Evolutionary conservation across 2,113 vertebrate species (phyloP).

Genomic region (Gadus chalcogrammus): DNA sequence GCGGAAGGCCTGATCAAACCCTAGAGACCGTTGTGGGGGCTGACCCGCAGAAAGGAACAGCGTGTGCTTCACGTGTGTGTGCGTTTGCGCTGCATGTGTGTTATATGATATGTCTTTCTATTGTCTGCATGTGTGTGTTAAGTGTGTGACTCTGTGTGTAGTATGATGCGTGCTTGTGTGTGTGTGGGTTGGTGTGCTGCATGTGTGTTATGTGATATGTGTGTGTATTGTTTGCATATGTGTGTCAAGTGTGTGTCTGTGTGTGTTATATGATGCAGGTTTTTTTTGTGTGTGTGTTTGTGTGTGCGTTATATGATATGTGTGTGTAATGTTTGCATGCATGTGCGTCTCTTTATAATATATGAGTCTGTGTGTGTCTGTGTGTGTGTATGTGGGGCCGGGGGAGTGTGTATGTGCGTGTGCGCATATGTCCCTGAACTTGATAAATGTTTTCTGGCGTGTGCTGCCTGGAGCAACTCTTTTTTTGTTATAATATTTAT

Average conservation of each 20-base stretch:
- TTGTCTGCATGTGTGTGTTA: neutral
- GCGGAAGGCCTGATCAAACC: constrained; percentile 54
- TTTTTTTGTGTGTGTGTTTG: neutral
- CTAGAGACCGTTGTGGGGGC: constrained; percentile 39
- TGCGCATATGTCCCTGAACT: neutral
- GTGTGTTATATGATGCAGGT: neutral
- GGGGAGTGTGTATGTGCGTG: neutral
- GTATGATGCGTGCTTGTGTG: neutral
- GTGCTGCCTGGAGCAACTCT: constrained; percentile 28
- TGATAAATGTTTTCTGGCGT: neutral
- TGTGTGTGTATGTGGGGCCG: neutral
- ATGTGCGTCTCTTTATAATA: neutral
- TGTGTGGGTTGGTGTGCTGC: constrained; percentile 16
- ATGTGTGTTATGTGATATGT: constrained; percentile 8
- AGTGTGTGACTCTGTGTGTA: neutral
- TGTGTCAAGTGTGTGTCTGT: neutral
- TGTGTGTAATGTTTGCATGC: neutral
- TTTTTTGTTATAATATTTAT: constrained; percentile 26
- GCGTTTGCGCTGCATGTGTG: constrained; percentile 8
- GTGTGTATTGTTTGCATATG: neutral
- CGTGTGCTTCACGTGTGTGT: constrained; percentile 13
- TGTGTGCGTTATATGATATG: neutral
- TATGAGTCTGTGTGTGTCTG: neutral
- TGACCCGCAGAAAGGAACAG: constrained; percentile 33
- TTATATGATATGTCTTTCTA: neutral